Base-by-base conservation (phyloP, 1,140 invertebrate genomes). In the Vollenhovia emeryi region DNA sequence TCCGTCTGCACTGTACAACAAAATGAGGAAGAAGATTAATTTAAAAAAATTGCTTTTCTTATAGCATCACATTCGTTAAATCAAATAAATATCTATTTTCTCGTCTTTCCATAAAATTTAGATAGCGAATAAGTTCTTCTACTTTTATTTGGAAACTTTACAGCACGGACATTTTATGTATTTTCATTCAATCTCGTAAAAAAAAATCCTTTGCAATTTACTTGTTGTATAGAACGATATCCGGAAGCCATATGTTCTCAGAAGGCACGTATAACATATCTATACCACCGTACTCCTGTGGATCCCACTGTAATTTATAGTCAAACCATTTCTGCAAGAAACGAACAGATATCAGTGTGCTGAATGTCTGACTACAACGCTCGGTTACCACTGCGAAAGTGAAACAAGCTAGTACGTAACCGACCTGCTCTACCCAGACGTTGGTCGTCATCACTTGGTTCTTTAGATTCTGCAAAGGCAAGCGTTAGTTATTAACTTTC, bases 361-460 rank as follows among this genome's bases (percentile, higher is more conserved):
- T 48, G 24, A 66, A n/a, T 36, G 27, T 8, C 59, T 43, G 11
- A 6, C 59, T 45, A 9, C 11, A 59, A 62, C 24, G 8, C 11
- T 57, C n/a, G 2, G 15, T 43, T 52, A 55, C 3, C 43, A 57
- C 13, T 27, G 6, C 18, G 9, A 21, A 76, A 48, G n/a, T 75
- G n/a, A 62, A 76, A 84, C n/a, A 36, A 48, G 21, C 36, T 60
- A 55, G 40, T 40, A 9, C 24, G 62, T 24, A 27, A 60, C 30
- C 13, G n/a, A 45, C 97, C 96, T 98, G 98, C 90, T 98, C 97
- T 5, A 99, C 97, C 98, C 98, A 99, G 18, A 99, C 96, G 94
- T 99, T 99, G 0, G 98, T 99, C 13, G 98, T 99, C 98, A 99
- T 99, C 52, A 99, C 98, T 95, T 99, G 98, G 94, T 98, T 99